A percentile compares a stretch with the other conserved stretches of the same genome.
phyloP scores from a whole-genome alignment of 2,888 invertebrate genomes.

The Plebejus anna region DNA sequence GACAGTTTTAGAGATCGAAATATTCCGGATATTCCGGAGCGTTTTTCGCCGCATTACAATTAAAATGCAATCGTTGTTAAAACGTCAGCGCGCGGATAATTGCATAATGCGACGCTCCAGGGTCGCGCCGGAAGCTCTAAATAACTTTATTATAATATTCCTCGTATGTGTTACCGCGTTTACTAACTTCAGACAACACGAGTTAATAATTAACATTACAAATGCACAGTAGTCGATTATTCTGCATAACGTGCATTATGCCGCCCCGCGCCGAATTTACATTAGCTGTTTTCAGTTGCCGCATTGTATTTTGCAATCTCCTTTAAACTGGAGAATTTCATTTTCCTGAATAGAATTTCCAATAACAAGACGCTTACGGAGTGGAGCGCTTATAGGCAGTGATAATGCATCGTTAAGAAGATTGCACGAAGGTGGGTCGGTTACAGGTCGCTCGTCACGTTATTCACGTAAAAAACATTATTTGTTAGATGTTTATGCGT shows the following conservation, averaged over 20 bases:
- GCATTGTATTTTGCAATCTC: constrained; percentile 20
- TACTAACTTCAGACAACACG: constrained; percentile 24
- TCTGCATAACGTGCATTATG: constrained; percentile 17
- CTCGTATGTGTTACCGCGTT: constrained; percentile 19
- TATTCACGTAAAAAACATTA: background rate
- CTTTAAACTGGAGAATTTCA: constrained; percentile 17
- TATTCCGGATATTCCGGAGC: background rate
- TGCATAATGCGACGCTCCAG: constrained; percentile 12
- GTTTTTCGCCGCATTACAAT: constrained; percentile 30
- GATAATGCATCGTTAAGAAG: constrained; percentile 1
- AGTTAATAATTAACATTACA: constrained; percentile 27
- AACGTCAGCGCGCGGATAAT: constrained; percentile 16
- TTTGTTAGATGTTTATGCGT: background rate
- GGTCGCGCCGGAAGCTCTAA: constrained; percentile 3
- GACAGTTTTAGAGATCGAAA: constrained; percentile 21
- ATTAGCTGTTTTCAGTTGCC: constrained; percentile 19
- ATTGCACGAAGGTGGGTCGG: constrained; percentile 2
- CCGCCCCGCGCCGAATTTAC: constrained; percentile 13
- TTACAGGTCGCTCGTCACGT: background rate
- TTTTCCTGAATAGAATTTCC: constrained; percentile 5
- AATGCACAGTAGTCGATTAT: constrained; percentile 26
- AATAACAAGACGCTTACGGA: constrained; percentile 6
- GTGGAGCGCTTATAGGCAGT: background rate
- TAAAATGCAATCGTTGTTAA: constrained; percentile 33
- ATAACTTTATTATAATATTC: constrained; percentile 16